Base-by-base conservation (phyloP, 2,888 invertebrate species). In the Horisme vitalbata region DNA sequence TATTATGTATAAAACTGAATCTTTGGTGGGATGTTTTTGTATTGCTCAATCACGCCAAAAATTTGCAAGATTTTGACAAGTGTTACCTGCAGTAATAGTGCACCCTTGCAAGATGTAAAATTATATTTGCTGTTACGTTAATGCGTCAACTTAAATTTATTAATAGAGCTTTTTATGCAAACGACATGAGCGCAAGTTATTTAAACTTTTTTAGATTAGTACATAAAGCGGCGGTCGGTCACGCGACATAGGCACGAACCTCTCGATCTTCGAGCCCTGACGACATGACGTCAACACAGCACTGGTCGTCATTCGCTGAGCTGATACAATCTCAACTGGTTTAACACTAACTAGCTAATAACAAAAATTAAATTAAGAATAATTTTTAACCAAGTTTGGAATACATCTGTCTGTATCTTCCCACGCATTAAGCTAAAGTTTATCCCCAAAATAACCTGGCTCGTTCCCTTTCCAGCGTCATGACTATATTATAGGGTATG, bases 201-300 rank as follows among this genome's bases (percentile, higher is more conserved):
- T 39, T 36, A 30, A 20, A 35, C 23, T 6, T 38, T 32, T 46
- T 51, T 47, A 43, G 45, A 41, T 51, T 41, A 28, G 41, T 38
- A 41, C 35, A 31, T 31, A 31, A 20, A 31, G 34, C 34, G 21
- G 39, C 20, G 51, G 49, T 52, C 45, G 46, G 62, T 64, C 67
- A 68, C 65, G 71, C 68, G 61, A 69, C 47, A 33, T 51, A 51
- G 45, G 28, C 38, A 45, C 48, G 43, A 36, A 57, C 44, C 52
- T 50, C 52, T 49, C 51, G 52, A 52, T 32, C 38, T 39, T 41
- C 14, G 36, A 44, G 21, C 43, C 12, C 24, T 66, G 68, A 72
- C 69, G 70, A 70, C 68, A 68, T 66, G 68, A 72, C 69, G 70
- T 71, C 68, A 68, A 41, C 23, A 20, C 15, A 18, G n/a, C 31